These are phyloP conservation scores for Drosophila tristis DNA, from an alignment of 1,140 invertebrate species.

Conservation along the genomic window DNA sequence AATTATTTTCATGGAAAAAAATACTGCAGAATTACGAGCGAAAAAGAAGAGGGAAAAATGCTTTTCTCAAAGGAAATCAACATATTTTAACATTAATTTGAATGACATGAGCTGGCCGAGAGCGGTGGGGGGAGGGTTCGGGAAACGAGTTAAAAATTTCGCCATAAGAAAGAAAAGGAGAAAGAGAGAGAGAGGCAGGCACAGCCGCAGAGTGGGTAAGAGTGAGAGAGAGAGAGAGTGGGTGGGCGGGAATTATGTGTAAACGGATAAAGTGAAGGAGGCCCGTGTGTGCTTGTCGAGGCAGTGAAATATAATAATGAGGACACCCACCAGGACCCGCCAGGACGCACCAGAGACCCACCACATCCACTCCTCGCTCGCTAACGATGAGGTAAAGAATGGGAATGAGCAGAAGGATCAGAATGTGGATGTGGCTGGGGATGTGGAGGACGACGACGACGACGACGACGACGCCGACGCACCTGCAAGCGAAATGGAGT, in stretches of 20 bases:
- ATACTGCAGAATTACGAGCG: not conserved
- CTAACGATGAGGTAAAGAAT: slow-evolving; percentile 28
- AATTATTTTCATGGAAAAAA: not conserved
- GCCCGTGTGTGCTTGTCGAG: slow-evolving; percentile 54
- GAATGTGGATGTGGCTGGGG: no score
- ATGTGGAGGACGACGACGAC: slow-evolving; percentile 13
- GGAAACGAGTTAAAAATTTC: slow-evolving; percentile 59
- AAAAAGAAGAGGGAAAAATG: not conserved
- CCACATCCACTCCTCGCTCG: slow-evolving; percentile 64
- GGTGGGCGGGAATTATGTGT: slow-evolving; percentile 24
- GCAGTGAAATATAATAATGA: slow-evolving; percentile 79
- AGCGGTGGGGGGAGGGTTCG: not conserved
- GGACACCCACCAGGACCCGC: slow-evolving; percentile 59
- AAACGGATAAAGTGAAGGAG: slow-evolving; percentile 47
- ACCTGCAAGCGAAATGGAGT: slow-evolving; percentile 75
- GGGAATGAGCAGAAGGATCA: no score
- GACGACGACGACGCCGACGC: slow-evolving; percentile 59
- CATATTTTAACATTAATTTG: slow-evolving; percentile 77
- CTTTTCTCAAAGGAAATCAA: slow-evolving; percentile 66
- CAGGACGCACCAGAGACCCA: slow-evolving; percentile 21
- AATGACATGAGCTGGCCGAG: slow-evolving; percentile 17
- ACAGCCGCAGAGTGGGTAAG: not conserved
- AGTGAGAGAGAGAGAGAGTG: not conserved
- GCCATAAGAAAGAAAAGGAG: slow-evolving; percentile 7
- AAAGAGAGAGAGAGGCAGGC: not conserved